A percentile compares a stretch with the other conserved stretches of the same genome.
These are phyloP conservation scores for Rhabditophanes sp. DNA, from an alignment of 2,888 invertebrate genomes.

Conservation along the genomic window DNA sequence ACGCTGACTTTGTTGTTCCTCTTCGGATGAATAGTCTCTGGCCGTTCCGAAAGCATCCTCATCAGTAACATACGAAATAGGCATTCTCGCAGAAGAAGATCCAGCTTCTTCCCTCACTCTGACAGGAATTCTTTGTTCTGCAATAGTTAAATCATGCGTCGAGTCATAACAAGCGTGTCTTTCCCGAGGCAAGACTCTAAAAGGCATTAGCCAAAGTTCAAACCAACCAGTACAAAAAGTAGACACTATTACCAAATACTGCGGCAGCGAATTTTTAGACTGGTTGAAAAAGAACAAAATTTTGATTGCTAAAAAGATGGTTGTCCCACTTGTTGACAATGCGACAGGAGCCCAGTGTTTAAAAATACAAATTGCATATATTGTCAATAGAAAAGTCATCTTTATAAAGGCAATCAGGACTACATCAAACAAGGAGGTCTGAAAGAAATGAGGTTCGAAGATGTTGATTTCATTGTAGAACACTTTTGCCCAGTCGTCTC, in stretches of 20 bases:
- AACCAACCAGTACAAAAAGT: conserved; percentile 31
- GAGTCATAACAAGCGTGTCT: too few relatives aligned
- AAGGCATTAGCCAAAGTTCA: conserved; percentile 35
- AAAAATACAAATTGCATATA: conserved; percentile 19
- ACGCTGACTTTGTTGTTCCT: too few relatives aligned
- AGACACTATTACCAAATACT: conserved; percentile 24
- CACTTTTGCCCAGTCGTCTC: conserved; percentile 22
- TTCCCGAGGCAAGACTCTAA: conserved; percentile 29
- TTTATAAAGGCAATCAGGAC: conserved; percentile 24
- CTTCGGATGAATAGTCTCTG: too few relatives aligned
- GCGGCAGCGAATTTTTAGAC: conserved; percentile 15
- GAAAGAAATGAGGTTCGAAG: conserved; percentile 23
- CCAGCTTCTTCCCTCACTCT: too few relatives aligned
- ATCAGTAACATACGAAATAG: too few relatives aligned
- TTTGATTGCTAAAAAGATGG: conserved; percentile 24
- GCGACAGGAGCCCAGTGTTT: conserved; percentile 32
- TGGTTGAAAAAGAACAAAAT: conserved; percentile 22
- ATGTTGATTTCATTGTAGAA: conserved; percentile 30
- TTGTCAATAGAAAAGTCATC: conserved; percentile 18
- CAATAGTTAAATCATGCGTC: too few relatives aligned
- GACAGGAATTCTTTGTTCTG: too few relatives aligned
- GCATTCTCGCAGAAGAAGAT: too few relatives aligned
- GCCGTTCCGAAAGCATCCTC: too few relatives aligned
- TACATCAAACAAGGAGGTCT: conserved; percentile 28
- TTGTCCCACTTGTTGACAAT: conserved; percentile 24